Evolutionary conservation across 1,140 invertebrate species (phyloP).

Genomic region (Hycleus cichorii): DNA sequence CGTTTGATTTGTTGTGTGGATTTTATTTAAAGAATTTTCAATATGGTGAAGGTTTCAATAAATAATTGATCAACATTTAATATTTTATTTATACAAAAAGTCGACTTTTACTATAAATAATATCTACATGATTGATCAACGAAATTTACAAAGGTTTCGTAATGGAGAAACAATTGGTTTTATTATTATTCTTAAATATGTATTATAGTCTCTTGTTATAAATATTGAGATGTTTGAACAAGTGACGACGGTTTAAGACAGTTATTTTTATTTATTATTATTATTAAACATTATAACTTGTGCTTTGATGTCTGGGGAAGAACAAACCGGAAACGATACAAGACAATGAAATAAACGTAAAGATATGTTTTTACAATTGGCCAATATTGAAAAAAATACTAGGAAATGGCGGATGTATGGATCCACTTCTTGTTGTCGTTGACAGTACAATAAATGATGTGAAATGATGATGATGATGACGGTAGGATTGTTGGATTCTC

Average conservation of each 20-base stretch:
- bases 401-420: conserved; percentile 5
- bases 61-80: conserved; percentile 6
- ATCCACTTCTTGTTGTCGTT: background rate
- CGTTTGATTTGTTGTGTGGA: too few species aligned
- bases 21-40: background rate
- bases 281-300: too few species aligned
- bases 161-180: conserved; percentile 1
- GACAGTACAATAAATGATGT: too few species aligned
- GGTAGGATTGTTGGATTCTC: conserved; percentile 7
- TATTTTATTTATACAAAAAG: conserved; percentile 25
- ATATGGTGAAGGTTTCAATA: background rate
- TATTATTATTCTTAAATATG: too few species aligned
- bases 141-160: conserved; percentile 11
- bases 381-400: conserved; percentile 3
- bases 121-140: conserved; percentile 21
- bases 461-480: background rate
- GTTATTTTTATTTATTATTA: too few species aligned
- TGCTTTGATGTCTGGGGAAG: too few species aligned
- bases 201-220: too few species aligned
- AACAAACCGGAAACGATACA: too few species aligned
- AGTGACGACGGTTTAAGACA: too few species aligned
- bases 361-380: conserved; percentile 19
- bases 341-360: conserved; percentile 4
- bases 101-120: conserved; percentile 20
- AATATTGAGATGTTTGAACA: too few species aligned